phyloP scores from a whole-genome alignment of 2,888 invertebrate genomes.

The Agelastica alni region DNA sequence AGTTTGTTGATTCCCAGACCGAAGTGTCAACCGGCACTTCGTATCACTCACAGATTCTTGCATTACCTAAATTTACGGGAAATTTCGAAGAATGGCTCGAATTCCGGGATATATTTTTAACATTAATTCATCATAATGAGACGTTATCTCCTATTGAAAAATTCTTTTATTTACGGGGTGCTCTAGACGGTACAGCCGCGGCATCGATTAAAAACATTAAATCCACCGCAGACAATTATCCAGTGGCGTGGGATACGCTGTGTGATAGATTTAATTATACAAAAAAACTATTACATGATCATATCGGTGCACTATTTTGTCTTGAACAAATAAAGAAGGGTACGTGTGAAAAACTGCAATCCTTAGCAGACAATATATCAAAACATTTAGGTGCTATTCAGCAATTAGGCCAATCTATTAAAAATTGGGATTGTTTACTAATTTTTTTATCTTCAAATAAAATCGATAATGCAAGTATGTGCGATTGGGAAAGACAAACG shows the following conservation, averaged over 20 bases:
- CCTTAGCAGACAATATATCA: constrained; percentile 20
- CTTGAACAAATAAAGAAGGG: constrained; percentile 2
- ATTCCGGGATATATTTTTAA: constrained; percentile 21
- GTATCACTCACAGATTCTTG: constrained; percentile 3
- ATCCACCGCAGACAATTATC: constrained; percentile 22
- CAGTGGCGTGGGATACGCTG: constrained; percentile 23
- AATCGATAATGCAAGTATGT: not conserved
- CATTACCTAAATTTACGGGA: constrained; percentile 20
- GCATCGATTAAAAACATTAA: constrained; percentile 23
- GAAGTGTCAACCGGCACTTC: not conserved
- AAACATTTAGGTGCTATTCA: constrained; percentile 16
- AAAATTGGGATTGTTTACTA: constrained; percentile 22
- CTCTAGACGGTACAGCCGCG: constrained; percentile 22
- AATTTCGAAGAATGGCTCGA: constrained; percentile 23
- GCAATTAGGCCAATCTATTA: constrained; percentile 20
- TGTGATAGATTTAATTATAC: constrained; percentile 11
- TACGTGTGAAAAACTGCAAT: constrained; percentile 13
- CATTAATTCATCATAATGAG: constrained; percentile 25
- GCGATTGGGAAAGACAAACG: constrained; percentile 5
- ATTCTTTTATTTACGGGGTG: constrained; percentile 27
- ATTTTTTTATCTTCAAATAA: constrained; percentile 11
- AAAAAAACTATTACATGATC: not conserved
- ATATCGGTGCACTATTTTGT: not conserved
- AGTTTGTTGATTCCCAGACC: not conserved
- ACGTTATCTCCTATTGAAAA: constrained; percentile 20